phyloP scores from a whole-genome alignment of 2,888 invertebrate species.

The Catotricha subobsoleta region DNA sequence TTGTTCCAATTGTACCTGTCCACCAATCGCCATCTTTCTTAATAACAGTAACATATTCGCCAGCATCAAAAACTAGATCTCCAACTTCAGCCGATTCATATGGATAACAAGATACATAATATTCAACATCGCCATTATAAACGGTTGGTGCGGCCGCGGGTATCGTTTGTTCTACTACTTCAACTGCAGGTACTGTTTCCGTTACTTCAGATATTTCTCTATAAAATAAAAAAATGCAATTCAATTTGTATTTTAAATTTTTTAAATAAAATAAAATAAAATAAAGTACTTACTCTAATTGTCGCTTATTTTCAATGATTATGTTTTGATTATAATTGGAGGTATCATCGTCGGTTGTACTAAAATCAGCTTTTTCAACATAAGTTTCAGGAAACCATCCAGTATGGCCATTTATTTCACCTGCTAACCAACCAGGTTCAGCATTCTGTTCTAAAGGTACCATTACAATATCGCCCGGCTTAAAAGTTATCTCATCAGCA shows the following conservation, averaged over 20 bases:
- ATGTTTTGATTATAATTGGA: constrained; percentile 17
- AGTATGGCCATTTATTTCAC: constrained; percentile 71
- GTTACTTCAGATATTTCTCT: constrained; percentile 61
- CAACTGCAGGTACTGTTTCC: constrained; percentile 27
- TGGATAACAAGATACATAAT: constrained; percentile 76
- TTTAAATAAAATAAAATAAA: not conserved
- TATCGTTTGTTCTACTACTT: constrained; percentile 11
- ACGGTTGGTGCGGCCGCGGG: constrained; percentile 11
- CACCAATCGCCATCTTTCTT: constrained; percentile 97
- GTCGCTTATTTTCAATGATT: constrained; percentile 25
- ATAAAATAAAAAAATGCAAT: constrained; percentile 14
- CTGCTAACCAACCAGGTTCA: constrained; percentile 96
- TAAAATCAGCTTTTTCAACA: constrained; percentile 52
- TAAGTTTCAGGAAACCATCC: constrained; percentile 98
- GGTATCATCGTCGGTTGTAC: constrained; percentile 13
- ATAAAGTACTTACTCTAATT: constrained; percentile 34
- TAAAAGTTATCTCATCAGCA: constrained; percentile 79
- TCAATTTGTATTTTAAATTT: too few relatives aligned
- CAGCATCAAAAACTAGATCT: constrained; percentile 73
- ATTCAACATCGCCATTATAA: constrained; percentile 39
- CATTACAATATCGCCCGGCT: constrained; percentile 82
- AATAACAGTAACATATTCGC: constrained; percentile 73
- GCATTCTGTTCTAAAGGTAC: constrained; percentile 66
- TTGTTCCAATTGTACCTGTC: constrained; percentile 74
- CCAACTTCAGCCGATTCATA: constrained; percentile 79